phyloP scores from a whole-genome alignment of 2,797 vertebrate species.

The Hydrophis major region DNA sequence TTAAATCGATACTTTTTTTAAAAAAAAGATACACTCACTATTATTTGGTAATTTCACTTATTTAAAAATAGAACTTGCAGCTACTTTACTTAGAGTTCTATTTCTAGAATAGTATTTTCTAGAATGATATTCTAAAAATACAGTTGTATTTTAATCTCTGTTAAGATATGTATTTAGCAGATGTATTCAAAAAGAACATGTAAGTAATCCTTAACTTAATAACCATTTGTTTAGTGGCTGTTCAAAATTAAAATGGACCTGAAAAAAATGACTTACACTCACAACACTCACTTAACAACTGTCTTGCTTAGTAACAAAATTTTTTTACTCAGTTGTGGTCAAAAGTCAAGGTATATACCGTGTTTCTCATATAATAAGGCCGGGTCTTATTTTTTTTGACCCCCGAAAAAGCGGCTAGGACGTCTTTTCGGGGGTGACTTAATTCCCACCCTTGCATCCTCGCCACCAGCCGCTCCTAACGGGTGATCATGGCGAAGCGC shows the following conservation, averaged over 20 bases:
- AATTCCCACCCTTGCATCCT: too few species aligned
- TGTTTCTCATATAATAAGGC: too few species aligned
- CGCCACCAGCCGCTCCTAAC: too few species aligned
- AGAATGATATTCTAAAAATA: too few species aligned
- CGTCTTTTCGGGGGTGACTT: too few species aligned
- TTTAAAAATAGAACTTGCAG: background rate
- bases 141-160: background rate
- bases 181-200: background rate
- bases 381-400: too few species aligned
- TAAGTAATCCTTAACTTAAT: background rate
- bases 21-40: background rate
- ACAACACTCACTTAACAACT: background rate
- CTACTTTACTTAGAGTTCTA: background rate
- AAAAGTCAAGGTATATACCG: background rate
- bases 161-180: background rate
- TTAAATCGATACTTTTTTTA: background rate
- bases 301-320: background rate
- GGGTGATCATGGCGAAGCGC: too few species aligned
- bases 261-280: background rate
- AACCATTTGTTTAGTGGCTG: background rate
- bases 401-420: too few species aligned
- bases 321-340: background rate
- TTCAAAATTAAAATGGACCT: background rate
- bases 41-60: background rate
- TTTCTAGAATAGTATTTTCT: background rate